A percentile compares a stretch with the other conserved stretches of the same genome.
Evolutionary conservation across 2,113 vertebrate genomes (phyloP).

Genomic region (Pachypanchax playfairii): DNA sequence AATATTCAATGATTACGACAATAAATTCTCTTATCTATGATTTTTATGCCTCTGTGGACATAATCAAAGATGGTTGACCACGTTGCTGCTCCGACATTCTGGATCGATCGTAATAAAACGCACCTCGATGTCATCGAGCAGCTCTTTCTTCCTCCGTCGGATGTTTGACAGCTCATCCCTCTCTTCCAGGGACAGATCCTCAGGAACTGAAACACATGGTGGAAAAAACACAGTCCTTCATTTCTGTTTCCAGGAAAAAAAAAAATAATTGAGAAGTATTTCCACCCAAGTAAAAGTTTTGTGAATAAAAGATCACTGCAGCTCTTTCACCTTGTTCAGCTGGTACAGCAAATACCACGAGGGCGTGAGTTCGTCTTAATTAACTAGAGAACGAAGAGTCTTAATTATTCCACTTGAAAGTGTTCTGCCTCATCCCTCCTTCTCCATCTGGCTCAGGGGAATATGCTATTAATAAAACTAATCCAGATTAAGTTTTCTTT

Average conservation of each 20-base stretch:
- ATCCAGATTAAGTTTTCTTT: slow-evolving; percentile 67
- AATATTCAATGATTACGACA: too few species aligned
- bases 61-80: too few species aligned
- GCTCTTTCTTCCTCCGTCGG: slow-evolving; percentile 92
- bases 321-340: slow-evolving; percentile 23
- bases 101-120: background rate
- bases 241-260: background rate
- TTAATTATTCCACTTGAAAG: slow-evolving; percentile 72
- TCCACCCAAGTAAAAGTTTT: too few species aligned
- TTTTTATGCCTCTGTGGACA: too few species aligned
- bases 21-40: too few species aligned
- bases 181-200: slow-evolving; percentile 95
- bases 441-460: slow-evolving; percentile 37
- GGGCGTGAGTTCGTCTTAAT: slow-evolving; percentile 55
- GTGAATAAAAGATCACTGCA: too few species aligned
- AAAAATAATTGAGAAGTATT: too few species aligned
- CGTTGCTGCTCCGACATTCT: too few species aligned
- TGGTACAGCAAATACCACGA: slow-evolving; percentile 35
- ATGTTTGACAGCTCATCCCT: slow-evolving; percentile 94
- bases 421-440: slow-evolving; percentile 38
- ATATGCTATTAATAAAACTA: slow-evolving; percentile 71
- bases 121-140: slow-evolving; percentile 97
- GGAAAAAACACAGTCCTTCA: slow-evolving; percentile 31
- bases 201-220: slow-evolving; percentile 83
- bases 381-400: slow-evolving; percentile 43